phyloP scores from a whole-genome alignment of 2,888 invertebrate species.

The Euplexia lucipara region DNA sequence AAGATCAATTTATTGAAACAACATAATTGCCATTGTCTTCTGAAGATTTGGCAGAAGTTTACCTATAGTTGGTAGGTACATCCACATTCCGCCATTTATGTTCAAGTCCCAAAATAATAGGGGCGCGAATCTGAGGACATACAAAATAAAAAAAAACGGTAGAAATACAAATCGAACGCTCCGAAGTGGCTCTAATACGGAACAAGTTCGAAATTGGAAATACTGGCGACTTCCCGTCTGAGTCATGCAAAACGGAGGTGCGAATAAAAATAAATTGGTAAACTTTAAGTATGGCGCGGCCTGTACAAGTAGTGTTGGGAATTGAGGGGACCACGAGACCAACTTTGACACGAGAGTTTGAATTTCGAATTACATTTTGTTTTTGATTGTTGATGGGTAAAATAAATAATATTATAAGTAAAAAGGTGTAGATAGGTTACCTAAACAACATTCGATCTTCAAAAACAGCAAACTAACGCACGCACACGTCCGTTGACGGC shows the following conservation, averaged over 20 bases:
- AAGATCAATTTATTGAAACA: no score
- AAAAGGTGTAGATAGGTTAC: no score
- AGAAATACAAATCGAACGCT: conserved; percentile 70
- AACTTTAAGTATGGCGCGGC: conserved; percentile 80
- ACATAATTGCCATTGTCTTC: no score
- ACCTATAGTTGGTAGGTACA: no score
- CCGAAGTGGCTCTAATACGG: conserved; percentile 75
- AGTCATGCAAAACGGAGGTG: conserved; percentile 82
- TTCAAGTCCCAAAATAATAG: no score
- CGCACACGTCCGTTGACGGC: no score
- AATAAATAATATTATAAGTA: no score
- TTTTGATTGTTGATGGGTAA: background rate
- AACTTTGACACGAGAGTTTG: conserved; percentile 7
- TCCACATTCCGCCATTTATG: no score
- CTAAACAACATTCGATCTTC: no score
- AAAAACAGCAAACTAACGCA: no score
- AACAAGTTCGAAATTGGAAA: conserved; percentile 87
- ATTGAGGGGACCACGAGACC: conserved; percentile 2
- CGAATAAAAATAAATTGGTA: conserved; percentile 85
- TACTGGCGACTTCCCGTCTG: conserved; percentile 75
- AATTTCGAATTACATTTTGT: background rate
- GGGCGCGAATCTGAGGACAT: conserved; percentile 28
- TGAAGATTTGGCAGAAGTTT: no score
- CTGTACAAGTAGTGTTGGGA: conserved; percentile 59
- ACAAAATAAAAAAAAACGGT: conserved; percentile 57